Percentiles rank a stretch among this genome's conserved stretches.
Conservation (phyloP, 2,888 invertebrate species). For the Caradrina clavipalpis region DNA sequence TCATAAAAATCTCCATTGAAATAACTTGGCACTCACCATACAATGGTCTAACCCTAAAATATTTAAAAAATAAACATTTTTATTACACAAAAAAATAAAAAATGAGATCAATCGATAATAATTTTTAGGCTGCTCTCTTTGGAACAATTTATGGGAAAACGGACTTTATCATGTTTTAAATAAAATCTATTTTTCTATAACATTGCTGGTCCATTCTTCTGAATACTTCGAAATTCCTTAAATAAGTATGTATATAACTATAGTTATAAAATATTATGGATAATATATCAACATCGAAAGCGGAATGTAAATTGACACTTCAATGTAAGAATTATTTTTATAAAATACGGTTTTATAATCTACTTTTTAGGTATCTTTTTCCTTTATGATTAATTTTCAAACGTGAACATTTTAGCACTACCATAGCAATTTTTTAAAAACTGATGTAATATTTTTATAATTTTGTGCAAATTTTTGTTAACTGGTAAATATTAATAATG, state of each 20-base stretch:
- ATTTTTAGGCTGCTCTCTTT: slow-evolving; percentile 91
- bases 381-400: slow-evolving; percentile 1
- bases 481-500: background rate
- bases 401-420: slow-evolving; percentile 37
- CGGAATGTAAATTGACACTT: slow-evolving; percentile 83
- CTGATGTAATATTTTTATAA: slow-evolving; percentile 4
- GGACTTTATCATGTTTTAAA: slow-evolving; percentile 73
- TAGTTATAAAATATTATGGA: slow-evolving; percentile 64
- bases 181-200: slow-evolving; percentile 70
- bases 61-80: slow-evolving; percentile 87
- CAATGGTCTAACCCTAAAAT: slow-evolving; percentile 72
- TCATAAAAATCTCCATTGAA: slow-evolving; percentile 81
- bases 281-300: slow-evolving; percentile 82
- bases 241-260: slow-evolving; percentile 51
- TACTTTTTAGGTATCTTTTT: slow-evolving; percentile 39
- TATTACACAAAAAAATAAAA: slow-evolving; percentile 84
- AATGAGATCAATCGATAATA: slow-evolving; percentile 90
- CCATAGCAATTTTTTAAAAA: slow-evolving; percentile 6
- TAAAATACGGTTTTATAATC: slow-evolving; percentile 31
- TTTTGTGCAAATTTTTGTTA: slow-evolving; percentile 26
- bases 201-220: slow-evolving; percentile 77
- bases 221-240: slow-evolving; percentile 61
- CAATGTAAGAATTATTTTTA: slow-evolving; percentile 50
- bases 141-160: slow-evolving; percentile 86
- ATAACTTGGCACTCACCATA: slow-evolving; percentile 86